These are phyloP conservation scores for Euphydryas editha DNA, from an alignment of 2,888 invertebrate species.

Conservation along the genomic window DNA sequence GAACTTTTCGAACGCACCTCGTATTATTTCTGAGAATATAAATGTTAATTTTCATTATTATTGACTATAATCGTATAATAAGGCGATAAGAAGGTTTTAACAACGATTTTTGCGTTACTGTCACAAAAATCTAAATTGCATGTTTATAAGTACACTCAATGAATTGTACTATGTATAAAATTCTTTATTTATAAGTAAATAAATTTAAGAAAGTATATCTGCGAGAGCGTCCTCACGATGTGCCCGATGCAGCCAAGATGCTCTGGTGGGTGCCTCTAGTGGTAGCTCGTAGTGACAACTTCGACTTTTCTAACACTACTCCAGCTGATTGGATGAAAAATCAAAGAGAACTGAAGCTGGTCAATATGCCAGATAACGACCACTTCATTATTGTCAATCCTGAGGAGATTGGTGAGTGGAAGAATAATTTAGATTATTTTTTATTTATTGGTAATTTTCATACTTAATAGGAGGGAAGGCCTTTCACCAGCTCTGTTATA, in stretches of 20 bases:
- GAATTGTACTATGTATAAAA: too few species aligned
- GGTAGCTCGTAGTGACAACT: constrained; percentile 81
- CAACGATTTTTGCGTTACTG: too few species aligned
- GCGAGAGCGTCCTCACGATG: constrained; percentile 88
- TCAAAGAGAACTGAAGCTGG: constrained; percentile 78
- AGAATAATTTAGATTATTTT: neutral
- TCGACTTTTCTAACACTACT: constrained; percentile 83
- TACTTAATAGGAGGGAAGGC: neutral
- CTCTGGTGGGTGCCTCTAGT: constrained; percentile 90
- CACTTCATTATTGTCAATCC: constrained; percentile 91
- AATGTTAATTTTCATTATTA: too few species aligned
- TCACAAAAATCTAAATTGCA: too few species aligned
- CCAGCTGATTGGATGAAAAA: constrained; percentile 87
- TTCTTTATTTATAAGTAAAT: too few species aligned
- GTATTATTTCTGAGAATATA: too few species aligned
- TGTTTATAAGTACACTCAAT: too few species aligned
- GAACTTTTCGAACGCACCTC: too few species aligned
- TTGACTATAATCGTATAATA: too few species aligned
- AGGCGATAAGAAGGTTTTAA: too few species aligned
- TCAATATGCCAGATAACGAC: constrained; percentile 80
- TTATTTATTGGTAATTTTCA: neutral
- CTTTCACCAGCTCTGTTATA: too few species aligned
- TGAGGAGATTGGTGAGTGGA: constrained; percentile 89
- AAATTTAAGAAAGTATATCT: constrained; percentile 85
- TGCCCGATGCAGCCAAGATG: constrained; percentile 87